phyloP scores from a whole-genome alignment of 2,888 invertebrate species.

The Acholoe squamosa region DNA sequence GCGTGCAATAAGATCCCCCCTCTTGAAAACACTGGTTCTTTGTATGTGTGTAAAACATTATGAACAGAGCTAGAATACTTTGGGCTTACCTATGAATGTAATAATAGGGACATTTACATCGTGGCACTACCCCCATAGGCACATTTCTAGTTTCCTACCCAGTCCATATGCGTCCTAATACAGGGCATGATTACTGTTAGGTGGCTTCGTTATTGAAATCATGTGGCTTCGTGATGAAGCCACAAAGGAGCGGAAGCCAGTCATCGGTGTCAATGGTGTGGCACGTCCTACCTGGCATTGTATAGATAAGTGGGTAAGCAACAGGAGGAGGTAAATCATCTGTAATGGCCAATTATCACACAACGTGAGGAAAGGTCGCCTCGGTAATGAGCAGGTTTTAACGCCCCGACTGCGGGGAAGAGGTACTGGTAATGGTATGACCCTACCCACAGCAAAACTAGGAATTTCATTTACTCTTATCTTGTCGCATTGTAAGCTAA shows the following conservation, averaged over 20 bases:
- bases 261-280: not conserved
- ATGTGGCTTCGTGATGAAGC: slow-evolving; percentile 59
- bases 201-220: slow-evolving; percentile 36
- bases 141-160: too few species aligned
- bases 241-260: slow-evolving; percentile 37
- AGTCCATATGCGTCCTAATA: too few species aligned
- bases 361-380: not conserved
- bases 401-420: not conserved
- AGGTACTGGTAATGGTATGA: not conserved
- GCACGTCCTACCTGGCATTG: slow-evolving; percentile 11
- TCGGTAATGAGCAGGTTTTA: slow-evolving; percentile 42
- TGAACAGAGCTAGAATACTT: too few species aligned
- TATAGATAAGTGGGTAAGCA: slow-evolving; percentile 19
- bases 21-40: too few species aligned
- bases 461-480: not conserved
- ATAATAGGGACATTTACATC: too few species aligned
- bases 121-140: too few species aligned
- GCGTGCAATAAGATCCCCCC: too few species aligned
- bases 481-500: too few species aligned
- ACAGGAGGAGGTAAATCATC: slow-evolving; percentile 20
- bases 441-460: not conserved
- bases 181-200: not conserved
- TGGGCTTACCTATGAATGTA: too few species aligned
- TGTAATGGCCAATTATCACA: slow-evolving; percentile 49
- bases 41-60: too few species aligned